Conservation (phyloP, 2,888 invertebrate genomes). For the Caenorhabditis japonica region DNA sequence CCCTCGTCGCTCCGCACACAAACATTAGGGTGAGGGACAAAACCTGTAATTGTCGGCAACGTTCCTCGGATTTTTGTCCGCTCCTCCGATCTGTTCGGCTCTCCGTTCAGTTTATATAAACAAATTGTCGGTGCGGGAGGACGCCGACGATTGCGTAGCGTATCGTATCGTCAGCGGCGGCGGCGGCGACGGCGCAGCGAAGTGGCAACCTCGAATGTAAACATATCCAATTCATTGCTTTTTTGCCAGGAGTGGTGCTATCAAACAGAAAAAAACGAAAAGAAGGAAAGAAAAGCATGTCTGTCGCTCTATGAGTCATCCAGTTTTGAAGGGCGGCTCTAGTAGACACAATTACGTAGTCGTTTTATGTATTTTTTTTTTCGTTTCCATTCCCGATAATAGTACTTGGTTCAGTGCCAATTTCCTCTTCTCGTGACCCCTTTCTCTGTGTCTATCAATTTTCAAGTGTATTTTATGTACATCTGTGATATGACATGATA, state of each 20-base stretch:
- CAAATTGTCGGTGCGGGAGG: no score
- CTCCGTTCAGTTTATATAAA: conserved; percentile 41
- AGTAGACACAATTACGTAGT: no score
- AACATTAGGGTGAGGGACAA: neutral
- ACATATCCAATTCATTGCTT: conserved; percentile 41
- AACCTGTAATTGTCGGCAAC: conserved; percentile 25
- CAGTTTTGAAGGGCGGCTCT: no score
- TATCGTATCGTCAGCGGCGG: conserved; percentile 7
- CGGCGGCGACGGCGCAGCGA: conserved; percentile 14
- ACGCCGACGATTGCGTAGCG: no score
- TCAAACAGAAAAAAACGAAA: no score
- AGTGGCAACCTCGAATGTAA: conserved; percentile 49
- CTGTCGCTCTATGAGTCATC: neutral
- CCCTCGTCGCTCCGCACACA: neutral
- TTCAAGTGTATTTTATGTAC: no score
- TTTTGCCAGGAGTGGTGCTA: conserved; percentile 35
- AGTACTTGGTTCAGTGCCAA: no score
- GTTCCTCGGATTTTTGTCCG: conserved; percentile 25
- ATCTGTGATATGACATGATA: no score
- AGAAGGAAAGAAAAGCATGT: conserved; percentile 2
- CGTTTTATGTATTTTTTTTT: no score
- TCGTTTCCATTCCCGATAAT: no score
- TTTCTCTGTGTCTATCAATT: no score
- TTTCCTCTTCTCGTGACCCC: no score
- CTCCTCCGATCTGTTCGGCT: neutral